A percentile compares a stretch with the other conserved stretches of the same genome.
phyloP scores from a whole-genome alignment of 2,113 vertebrate species.

The Cryptomyrus ogoouensis region DNA sequence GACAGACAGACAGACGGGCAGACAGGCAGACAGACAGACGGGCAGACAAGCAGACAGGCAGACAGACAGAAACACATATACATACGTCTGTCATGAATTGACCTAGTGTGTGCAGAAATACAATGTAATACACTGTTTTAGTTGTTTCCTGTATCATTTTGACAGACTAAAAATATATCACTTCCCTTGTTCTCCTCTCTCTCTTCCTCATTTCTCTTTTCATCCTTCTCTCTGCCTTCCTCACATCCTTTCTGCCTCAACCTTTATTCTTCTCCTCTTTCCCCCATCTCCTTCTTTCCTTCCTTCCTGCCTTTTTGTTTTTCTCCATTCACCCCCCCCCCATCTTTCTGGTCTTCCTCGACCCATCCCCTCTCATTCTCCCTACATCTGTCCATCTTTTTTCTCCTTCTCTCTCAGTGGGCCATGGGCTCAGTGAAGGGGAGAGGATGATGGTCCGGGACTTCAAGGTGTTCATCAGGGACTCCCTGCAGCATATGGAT shows the following conservation, averaged over 20 bases:
- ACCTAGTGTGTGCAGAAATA: neutral
- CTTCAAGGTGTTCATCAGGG: conserved; percentile 84
- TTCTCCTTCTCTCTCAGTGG: conserved; percentile 62
- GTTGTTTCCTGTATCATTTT: neutral
- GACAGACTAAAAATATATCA: neutral
- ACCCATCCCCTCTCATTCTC: neutral
- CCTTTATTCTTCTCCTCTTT: neutral
- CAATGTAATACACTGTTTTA: neutral
- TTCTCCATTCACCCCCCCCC: neutral
- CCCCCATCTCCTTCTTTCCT: neutral
- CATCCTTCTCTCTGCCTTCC: neutral
- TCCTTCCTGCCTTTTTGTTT: neutral
- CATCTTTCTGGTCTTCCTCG: neutral
- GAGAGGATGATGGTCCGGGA: conserved; percentile 85
- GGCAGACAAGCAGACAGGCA: neutral
- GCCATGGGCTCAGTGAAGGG: conserved; percentile 92
- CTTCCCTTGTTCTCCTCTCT: neutral
- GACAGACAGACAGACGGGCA: neutral
- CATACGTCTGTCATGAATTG: neutral
- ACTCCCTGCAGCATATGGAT: conserved; percentile 84
- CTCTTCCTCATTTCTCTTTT: neutral
- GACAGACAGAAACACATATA: neutral
- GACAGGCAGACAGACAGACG: neutral
- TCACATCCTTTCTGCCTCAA: neutral
- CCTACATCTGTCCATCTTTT: neutral